These are phyloP conservation scores for Lamprologus callipterus DNA, from an alignment of 2,113 vertebrate species.

Conservation along the genomic window DNA sequence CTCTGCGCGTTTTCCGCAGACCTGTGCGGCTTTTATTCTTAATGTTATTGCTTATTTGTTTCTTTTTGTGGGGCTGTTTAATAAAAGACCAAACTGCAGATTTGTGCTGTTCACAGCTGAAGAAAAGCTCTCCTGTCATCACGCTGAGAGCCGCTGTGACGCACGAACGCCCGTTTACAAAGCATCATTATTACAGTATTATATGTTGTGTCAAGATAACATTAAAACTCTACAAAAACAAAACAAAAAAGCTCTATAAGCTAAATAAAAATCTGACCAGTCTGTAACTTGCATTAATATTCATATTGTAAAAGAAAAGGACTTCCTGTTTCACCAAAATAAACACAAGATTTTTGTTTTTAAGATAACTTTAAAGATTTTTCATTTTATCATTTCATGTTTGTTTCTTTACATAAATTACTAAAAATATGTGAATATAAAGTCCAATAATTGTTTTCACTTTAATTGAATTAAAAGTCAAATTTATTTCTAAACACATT, in stretches of 20 bases:
- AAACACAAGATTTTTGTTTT: not conserved
- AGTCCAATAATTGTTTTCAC: not conserved
- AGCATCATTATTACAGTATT: fast-evolving
- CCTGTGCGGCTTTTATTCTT: fast-evolving
- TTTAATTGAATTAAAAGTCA: not conserved
- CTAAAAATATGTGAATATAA: not conserved
- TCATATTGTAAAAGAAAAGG: not conserved
- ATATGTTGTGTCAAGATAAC: not conserved
- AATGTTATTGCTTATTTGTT: not conserved
- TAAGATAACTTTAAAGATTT: not conserved
- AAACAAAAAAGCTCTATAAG: fast-evolving
- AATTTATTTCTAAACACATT: not conserved
- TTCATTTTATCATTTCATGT: not conserved
- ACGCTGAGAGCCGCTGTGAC: not conserved
- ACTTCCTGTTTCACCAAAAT: not conserved
- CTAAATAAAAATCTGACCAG: not conserved
- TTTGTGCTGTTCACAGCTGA: fast-evolving
- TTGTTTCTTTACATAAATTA: not conserved
- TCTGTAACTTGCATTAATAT: not conserved
- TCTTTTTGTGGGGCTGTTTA: not conserved
- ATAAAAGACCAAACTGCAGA: not conserved
- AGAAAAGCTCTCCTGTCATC: not conserved
- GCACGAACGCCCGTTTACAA: not conserved
- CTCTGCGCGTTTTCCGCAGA: not conserved
- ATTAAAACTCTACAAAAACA: not conserved